Evolutionary conservation across 2,797 vertebrate species (phyloP).

Genomic region (Pseudomugil tenellus): DNA sequence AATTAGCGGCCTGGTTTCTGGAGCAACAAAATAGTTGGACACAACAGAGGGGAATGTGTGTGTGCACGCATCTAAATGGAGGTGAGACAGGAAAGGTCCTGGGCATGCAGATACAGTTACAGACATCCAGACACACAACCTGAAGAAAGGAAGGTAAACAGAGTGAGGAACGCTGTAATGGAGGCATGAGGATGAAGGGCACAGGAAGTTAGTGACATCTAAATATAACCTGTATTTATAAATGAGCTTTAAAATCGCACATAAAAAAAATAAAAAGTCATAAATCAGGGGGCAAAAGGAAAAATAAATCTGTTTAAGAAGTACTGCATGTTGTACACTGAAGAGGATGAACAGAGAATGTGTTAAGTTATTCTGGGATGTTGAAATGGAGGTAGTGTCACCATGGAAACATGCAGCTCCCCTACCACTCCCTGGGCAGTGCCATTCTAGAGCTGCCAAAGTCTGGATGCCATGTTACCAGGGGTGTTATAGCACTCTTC

Average conservation of each 20-base stretch:
- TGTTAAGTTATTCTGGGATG: conserved; percentile 75
- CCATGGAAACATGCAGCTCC: conserved; percentile 74
- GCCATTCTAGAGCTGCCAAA: conserved; percentile 66
- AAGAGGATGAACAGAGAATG: conserved; percentile 63
- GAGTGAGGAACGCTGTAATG: conserved; percentile 22
- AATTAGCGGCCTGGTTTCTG: conserved; percentile 83
- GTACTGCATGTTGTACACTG: conserved; percentile 53
- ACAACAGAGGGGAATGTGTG: conserved; percentile 72
- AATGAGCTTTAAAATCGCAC: conserved; percentile 13
- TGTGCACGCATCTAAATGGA: conserved; percentile 5
- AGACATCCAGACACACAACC: conserved; percentile 59
- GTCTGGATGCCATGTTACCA: conserved; percentile 57
- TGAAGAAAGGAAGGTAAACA: conserved; percentile 65
- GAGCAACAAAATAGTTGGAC: conserved; percentile 80
- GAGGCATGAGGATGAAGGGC: conserved; percentile 47
- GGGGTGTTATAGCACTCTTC: conserved; percentile 54
- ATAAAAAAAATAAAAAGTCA: conserved; percentile 31
- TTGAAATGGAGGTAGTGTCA: conserved; percentile 57
- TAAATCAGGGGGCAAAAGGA: too few relatives aligned
- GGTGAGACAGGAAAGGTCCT: conserved; percentile 60
- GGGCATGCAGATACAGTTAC: conserved; percentile 63
- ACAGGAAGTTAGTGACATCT: conserved; percentile 35
- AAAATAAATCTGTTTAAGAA: conserved; percentile 47
- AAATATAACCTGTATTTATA: conserved; percentile 20
- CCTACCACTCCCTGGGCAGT: conserved; percentile 62